phyloP scores from a whole-genome alignment of 2,888 invertebrate genomes.

The Apodemia duryi region DNA sequence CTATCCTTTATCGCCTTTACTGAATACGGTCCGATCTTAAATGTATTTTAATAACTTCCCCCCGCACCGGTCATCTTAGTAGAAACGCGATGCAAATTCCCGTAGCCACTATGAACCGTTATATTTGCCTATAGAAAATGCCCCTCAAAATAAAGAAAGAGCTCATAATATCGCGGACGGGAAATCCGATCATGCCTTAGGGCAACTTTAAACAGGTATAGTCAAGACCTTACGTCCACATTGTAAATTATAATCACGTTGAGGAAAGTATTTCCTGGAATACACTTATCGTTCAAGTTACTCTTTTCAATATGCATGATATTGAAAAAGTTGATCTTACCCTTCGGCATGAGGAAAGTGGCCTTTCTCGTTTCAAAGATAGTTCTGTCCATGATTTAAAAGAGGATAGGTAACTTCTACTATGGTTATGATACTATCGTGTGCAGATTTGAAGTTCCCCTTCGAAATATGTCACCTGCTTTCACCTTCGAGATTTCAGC shows the following conservation, averaged over 20 bases:
- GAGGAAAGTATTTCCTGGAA: slow-evolving; percentile 29
- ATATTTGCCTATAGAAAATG: slow-evolving; percentile 63
- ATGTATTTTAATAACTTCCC: slow-evolving; percentile 73
- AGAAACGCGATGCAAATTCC: slow-evolving; percentile 71
- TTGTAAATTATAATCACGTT: slow-evolving; percentile 41
- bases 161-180: slow-evolving; percentile 58
- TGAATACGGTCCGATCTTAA: slow-evolving; percentile 67
- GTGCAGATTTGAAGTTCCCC: slow-evolving; percentile 68
- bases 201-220: slow-evolving; percentile 41
- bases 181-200: slow-evolving; percentile 64
- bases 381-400: slow-evolving; percentile 53
- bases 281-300: slow-evolving; percentile 26
- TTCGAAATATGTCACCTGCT: slow-evolving; percentile 68
- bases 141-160: slow-evolving; percentile 67
- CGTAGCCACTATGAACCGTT: slow-evolving; percentile 57
- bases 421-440: slow-evolving; percentile 35
- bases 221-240: slow-evolving; percentile 40
- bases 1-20: slow-evolving; percentile 65
- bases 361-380: slow-evolving; percentile 53
- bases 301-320: slow-evolving; percentile 28
- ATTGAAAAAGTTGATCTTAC: slow-evolving; percentile 50
- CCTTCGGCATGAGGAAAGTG: slow-evolving; percentile 56
- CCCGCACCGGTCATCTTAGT: slow-evolving; percentile 61
- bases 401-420: slow-evolving; percentile 49
- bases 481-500: slow-evolving; percentile 67